Base-by-base conservation (phyloP, 2,113 vertebrate species). In the Chaetodon auriga region DNA sequence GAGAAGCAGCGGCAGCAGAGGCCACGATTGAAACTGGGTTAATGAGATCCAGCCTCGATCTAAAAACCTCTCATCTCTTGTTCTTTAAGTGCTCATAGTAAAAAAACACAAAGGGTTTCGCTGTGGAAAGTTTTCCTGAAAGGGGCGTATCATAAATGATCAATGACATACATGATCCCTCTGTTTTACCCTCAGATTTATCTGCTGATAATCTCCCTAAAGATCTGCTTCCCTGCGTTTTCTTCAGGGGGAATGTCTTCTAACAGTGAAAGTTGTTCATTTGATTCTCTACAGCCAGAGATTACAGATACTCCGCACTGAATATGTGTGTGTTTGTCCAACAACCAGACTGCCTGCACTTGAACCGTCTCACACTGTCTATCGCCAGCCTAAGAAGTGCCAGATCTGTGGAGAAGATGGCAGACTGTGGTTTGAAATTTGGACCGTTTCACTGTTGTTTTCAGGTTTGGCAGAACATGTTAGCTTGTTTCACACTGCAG, bases 11-110 rank as follows among this genome's bases (percentile, higher is more conserved):
- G 35, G 68, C 54, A 61, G 63, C 57, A 66, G 48, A 83, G 72
- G 75, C 70, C 57, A 21, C 6, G 9, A 15, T 80, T 65, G 71
- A 83, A 92, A 89, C 73, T 92, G 80, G 90, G 89, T 93, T 93
- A 92, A 93, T 80, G 83, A 92, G 76, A 89, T 84, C 85, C 71
- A 23, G 30, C 41, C 71, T 83, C 30, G 4, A 49, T 63, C 46
- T 62, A 55, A 41, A 84, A 81, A 79, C 63, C 75, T 77, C 79
- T 85, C 68, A 78, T 82, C 41, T 69, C 70, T 75, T 68, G 18
- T 81, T 77, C 64, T 83, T 16, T 62, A 70, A 70, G 68, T 58
- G 71, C 38, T 82, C 4, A 4, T 41, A 23, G 55, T 43, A 19
- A 63, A 48, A 38, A 60, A 63, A 43, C 4, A 1, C 49, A 41